These are phyloP conservation scores for Aplysia californica DNA, from an alignment of 1,140 invertebrate species.

Conservation along the genomic window DNA sequence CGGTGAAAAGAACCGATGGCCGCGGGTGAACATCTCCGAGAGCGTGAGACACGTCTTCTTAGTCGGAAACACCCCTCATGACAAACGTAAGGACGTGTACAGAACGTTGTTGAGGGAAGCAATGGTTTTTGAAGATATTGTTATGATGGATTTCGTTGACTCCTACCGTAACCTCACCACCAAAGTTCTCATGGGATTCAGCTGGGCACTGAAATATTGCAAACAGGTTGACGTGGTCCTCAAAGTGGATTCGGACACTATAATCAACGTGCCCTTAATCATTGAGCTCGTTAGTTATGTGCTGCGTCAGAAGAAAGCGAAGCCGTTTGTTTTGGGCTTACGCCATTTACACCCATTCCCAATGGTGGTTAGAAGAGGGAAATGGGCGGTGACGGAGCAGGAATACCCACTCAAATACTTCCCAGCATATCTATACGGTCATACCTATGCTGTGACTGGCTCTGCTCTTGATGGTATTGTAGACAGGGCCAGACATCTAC, in stretches of 20 bases:
- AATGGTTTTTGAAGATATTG: slow-evolving; percentile 74
- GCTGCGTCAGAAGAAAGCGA: background rate
- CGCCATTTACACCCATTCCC: background rate
- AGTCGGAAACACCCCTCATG: background rate
- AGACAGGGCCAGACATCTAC: background rate
- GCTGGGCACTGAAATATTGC: slow-evolving; percentile 79
- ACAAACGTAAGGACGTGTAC: too few species aligned
- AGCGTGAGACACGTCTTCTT: background rate
- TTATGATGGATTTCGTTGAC: slow-evolving; percentile 83
- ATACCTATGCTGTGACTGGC: background rate
- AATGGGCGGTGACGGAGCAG: background rate
- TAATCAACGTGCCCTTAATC: slow-evolving; percentile 57
- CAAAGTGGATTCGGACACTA: slow-evolving; percentile 71
- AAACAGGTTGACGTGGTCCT: slow-evolving; percentile 69
- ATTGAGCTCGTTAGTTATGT: background rate
- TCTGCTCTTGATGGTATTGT: background rate
- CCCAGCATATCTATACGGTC: background rate
- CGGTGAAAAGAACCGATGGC: background rate
- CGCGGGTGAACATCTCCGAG: background rate
- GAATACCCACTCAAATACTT: background rate
- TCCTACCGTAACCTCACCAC: slow-evolving; percentile 86
- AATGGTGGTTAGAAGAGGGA: background rate
- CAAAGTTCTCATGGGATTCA: slow-evolving; percentile 85
- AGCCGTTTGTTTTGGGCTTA: background rate
- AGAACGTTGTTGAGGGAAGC: background rate